Evolutionary conservation across 2,797 vertebrate species (phyloP).

Genomic region (Threskiornis aethiopicus): DNA sequence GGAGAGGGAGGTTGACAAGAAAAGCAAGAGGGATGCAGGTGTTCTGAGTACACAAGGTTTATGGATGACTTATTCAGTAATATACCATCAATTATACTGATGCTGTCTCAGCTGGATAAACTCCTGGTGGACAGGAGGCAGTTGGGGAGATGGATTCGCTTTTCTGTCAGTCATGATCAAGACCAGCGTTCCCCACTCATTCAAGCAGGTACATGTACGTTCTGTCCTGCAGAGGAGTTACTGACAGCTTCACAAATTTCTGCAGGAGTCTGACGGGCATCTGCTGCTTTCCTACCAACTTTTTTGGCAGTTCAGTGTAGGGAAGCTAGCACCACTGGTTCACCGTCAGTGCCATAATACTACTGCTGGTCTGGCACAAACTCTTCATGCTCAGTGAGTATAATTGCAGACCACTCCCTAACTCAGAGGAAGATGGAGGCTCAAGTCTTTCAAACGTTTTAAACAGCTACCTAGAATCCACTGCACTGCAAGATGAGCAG

Average conservation of each 20-base stretch:
- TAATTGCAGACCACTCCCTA: not conserved
- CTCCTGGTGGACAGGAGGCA: not conserved
- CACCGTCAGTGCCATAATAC: not conserved
- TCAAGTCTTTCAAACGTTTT: not conserved
- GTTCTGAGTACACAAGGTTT: not conserved
- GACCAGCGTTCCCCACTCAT: not conserved
- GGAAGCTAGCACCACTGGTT: not conserved
- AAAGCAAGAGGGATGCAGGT: not conserved
- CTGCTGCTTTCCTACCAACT: not conserved
- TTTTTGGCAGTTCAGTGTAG: not conserved
- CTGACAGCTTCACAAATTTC: not conserved
- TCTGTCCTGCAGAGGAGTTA: not conserved
- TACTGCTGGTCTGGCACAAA: not conserved
- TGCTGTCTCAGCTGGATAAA: not conserved
- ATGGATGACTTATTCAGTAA: not conserved
- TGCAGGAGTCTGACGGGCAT: not conserved
- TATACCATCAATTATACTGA: not conserved
- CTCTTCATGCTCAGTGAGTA: not conserved
- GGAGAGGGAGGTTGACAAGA: not conserved
- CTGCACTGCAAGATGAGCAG: not conserved
- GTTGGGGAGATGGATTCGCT: not conserved
- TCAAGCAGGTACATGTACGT: fast-evolving
- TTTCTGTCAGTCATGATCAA: not conserved
- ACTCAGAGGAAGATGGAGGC: not conserved
- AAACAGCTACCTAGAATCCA: not conserved